phyloP scores from a whole-genome alignment of 2,113 vertebrate species.

The Hiodon tergisus region DNA sequence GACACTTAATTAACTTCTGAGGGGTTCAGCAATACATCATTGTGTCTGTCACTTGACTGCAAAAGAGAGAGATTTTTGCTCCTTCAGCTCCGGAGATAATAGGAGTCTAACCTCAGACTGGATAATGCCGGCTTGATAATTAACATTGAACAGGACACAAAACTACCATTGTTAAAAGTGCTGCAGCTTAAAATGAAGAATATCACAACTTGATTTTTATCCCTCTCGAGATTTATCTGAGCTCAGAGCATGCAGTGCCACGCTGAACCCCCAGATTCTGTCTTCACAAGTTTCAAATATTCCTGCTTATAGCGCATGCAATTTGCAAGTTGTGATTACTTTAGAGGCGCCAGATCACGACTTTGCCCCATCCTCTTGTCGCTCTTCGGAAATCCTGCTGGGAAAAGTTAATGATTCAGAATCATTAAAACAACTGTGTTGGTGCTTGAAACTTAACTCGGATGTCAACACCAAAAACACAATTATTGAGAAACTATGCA shows the following conservation, averaged over 20 bases:
- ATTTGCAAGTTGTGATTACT: neutral
- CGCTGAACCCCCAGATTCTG: neutral
- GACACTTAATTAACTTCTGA: conserved; percentile 68
- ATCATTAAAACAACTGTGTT: too few relatives aligned
- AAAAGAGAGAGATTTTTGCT: conserved; percentile 42
- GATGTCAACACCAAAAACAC: too few relatives aligned
- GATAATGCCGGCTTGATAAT: conserved; percentile 22
- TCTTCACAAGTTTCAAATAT: neutral
- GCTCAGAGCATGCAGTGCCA: neutral
- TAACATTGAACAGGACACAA: conserved; percentile 12
- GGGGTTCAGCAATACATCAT: conserved; percentile 62
- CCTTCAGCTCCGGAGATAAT: conserved; percentile 27
- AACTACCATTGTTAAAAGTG: neutral
- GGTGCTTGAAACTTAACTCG: too few relatives aligned
- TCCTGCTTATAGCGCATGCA: neutral
- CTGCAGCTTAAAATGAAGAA: neutral
- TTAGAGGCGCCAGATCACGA: neutral
- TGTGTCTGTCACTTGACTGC: conserved; percentile 53
- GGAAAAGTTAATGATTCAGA: neutral
- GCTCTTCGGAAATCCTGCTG: neutral
- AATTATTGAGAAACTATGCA: too few relatives aligned
- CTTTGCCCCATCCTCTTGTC: neutral
- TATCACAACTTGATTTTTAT: conserved; percentile 6
- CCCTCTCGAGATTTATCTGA: neutral
- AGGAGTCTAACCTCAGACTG: conserved; percentile 10